Evolutionary conservation across 92 coral and sea anemone species (phyloP).

Genomic region (Muricea muricata): DNA sequence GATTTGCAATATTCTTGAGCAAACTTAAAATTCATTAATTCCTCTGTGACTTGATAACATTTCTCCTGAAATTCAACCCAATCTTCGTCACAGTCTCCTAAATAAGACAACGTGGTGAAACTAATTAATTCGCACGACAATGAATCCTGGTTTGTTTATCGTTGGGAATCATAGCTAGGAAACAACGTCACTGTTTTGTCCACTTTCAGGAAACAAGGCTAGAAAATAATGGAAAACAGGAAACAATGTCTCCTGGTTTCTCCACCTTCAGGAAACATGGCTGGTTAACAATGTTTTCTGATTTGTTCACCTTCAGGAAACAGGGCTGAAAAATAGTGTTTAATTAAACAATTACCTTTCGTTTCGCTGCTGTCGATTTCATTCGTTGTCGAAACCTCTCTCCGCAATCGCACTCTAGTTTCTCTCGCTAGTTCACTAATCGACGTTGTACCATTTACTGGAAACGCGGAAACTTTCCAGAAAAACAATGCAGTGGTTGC

Average conservation of each 20-base stretch:
- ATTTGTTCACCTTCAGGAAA: no score
- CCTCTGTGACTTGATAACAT: constrained; percentile 72
- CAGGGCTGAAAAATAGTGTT: no score
- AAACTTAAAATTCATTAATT: constrained; percentile 59
- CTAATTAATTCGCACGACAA: not conserved
- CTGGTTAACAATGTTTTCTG: no score
- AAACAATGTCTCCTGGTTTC: no score
- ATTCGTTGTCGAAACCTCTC: not conserved
- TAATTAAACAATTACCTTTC: no score
- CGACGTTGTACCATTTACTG: not conserved
- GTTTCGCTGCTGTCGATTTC: not conserved
- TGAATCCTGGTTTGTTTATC: not conserved
- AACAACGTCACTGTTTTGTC: not conserved
- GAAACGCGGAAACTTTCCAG: constrained; percentile 21
- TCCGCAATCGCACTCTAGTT: not conserved
- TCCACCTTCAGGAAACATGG: not conserved
- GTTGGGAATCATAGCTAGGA: not conserved
- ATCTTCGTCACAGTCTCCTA: constrained; percentile 77
- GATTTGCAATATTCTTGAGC: constrained; percentile 73
- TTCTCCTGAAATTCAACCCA: constrained; percentile 66
- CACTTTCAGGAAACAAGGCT: not conserved
- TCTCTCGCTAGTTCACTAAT: not conserved
- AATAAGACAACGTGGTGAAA: constrained; percentile 1
- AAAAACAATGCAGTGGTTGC: constrained; percentile 19
- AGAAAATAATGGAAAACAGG: no score